A percentile compares a stretch with the other conserved stretches of the same genome.
Conservation (phyloP, 2,113 vertebrate genomes). For the Chroicocephalus ridibundus region DNA sequence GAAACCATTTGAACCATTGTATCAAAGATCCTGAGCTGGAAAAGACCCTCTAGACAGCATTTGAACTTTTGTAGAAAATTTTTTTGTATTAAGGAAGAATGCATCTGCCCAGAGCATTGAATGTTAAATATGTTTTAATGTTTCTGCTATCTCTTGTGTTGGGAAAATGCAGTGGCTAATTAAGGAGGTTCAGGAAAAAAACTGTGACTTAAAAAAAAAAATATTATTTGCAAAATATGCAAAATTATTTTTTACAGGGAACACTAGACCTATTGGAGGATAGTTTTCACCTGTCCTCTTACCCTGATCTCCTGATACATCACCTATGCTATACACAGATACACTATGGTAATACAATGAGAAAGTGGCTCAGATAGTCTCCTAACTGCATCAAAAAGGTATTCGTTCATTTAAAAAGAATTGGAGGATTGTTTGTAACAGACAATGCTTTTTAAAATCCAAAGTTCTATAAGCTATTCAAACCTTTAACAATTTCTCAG, state of each 20-base stretch:
- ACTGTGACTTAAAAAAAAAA: neutral
- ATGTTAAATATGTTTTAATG: neutral
- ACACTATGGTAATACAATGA: neutral
- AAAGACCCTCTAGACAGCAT: neutral
- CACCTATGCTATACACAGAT: neutral
- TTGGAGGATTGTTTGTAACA: neutral
- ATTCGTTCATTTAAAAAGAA: neutral
- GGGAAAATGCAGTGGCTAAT: neutral
- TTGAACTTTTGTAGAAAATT: neutral
- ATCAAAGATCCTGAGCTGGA: neutral
- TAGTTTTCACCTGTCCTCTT: neutral
- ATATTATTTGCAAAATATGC: neutral
- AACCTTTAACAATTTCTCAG: neutral
- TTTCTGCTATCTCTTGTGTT: neutral
- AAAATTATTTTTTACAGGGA: neutral
- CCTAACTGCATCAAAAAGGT: neutral
- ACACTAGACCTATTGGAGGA: neutral
- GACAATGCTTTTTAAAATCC: neutral
- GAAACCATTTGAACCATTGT: neutral
- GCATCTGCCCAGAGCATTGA: neutral
- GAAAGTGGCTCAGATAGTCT: neutral
- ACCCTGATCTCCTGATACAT: neutral
- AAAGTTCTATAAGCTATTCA: neutral
- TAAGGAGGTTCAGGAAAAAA: neutral
- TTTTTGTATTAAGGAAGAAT: neutral